Evolutionary conservation across 2,888 invertebrate genomes (phyloP), one percentile per base, ranked within the genome.

Genomic region (Tricholauxania praeusta): DNA sequence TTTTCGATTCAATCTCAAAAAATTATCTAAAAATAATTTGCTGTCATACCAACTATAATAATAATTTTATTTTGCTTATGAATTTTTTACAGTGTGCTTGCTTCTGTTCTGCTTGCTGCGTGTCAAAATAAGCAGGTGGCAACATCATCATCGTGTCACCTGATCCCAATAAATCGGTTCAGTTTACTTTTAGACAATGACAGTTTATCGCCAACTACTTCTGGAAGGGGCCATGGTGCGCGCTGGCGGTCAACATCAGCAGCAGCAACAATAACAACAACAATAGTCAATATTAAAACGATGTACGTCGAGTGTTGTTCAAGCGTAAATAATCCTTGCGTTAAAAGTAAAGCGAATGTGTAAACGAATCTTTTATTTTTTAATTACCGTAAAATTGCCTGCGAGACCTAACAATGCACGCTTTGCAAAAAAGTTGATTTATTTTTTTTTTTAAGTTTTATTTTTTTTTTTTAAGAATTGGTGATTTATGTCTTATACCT

Each of bases 131-230:
- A 53, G 66, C 78, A 76, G 76, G 76, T 78, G 76, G 72, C 73
- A 72, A 71, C 65, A 72, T 71, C 72, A 72, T 62, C 68, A 72
- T 72, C 75, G 71, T 71, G 74, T 75, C 75, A 78, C 74, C 70
- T 70, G 78, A 76, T 74, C 76, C 72, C 76, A 74, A 74, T 74
- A 75, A 75, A 75, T 75, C 76, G 77, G 73, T 75, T 75, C 75
- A 78, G 19, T 73, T 78, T 73, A 63, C 72, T 65, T 62, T 68
- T 71, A 71, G 73, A 74, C 71, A 22, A 19, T 28, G 3, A 19
- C 57, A 12, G 57, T 22, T 12, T 17, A 22, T 19, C 19, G 57
- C 17, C 19, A 47, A 14, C 39, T 47, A 48, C 48, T 39, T 1
- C 28, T 10, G 15, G 15, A 28, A n/a, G 32, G 39, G 63, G 17